phyloP scores from a whole-genome alignment of 2,888 invertebrate species.

The Agriotes lineatus region DNA sequence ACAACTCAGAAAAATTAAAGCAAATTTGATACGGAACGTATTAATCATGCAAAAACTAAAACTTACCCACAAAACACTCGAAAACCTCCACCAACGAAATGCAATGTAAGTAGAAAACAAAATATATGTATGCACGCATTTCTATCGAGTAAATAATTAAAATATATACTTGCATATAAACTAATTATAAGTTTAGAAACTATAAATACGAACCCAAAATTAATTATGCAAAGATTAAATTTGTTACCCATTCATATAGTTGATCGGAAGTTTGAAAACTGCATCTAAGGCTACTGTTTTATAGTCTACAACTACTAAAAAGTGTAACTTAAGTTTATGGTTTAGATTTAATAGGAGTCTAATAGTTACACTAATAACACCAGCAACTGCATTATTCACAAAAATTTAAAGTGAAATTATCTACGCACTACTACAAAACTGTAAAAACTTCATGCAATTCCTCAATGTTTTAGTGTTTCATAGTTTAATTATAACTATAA shows the following conservation, averaged over 20 bases:
- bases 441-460: too few species aligned
- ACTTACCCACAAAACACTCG: conserved; percentile 59
- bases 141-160: conserved; percentile 40
- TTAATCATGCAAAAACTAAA: conserved; percentile 53
- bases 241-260: neutral
- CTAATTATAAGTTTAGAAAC: conserved; percentile 27
- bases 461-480: too few species aligned
- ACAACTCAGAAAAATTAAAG: neutral
- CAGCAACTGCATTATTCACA: neutral
- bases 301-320: neutral
- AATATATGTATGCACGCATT: conserved; percentile 48
- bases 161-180: conserved; percentile 25
- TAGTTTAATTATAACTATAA: too few species aligned
- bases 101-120: conserved; percentile 60
- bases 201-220: conserved; percentile 32
- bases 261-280: neutral
- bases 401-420: too few species aligned
- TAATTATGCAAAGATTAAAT: conserved; percentile 26
- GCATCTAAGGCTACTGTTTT: neutral
- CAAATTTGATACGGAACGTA: conserved; percentile 32
- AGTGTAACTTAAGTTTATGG: conserved; percentile 24
- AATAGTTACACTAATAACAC: neutral
- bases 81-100: conserved; percentile 61
- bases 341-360: neutral
- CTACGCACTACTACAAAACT: too few species aligned